Evolutionary conservation across 2,797 vertebrate genomes (phyloP).

Genomic region (Tiaroga cobitis): DNA sequence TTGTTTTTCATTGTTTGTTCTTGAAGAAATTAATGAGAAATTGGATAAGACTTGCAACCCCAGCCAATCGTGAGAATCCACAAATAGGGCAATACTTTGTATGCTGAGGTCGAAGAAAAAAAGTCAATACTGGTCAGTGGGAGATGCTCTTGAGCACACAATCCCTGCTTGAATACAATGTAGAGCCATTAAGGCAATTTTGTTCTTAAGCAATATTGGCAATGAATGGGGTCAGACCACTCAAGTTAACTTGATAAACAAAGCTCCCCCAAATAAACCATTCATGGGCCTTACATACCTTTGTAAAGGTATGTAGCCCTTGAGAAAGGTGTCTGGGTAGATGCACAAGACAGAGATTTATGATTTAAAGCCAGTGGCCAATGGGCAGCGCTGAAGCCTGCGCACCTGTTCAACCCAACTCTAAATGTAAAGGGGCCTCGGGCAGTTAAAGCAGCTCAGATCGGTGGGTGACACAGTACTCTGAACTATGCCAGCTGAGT

Average conservation of each 20-base stretch:
- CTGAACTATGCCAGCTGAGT: slow-evolving; percentile 80
- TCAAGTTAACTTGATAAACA: slow-evolving; percentile 60
- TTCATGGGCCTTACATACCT: slow-evolving; percentile 22
- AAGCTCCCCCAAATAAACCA: slow-evolving; percentile 55
- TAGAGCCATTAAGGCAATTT: neutral
- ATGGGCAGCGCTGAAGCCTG: slow-evolving; percentile 55
- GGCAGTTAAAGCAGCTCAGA: slow-evolving; percentile 64
- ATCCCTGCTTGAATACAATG: neutral
- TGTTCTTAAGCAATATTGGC: slow-evolving; percentile 42
- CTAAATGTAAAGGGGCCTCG: slow-evolving; percentile 70
- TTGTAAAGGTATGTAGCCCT: slow-evolving; percentile 39
- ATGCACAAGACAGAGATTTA: slow-evolving; percentile 59
- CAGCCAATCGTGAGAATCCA: slow-evolving; percentile 1
- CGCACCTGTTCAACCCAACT: slow-evolving; percentile 75
- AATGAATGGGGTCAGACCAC: slow-evolving; percentile 41
- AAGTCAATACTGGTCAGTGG: slow-evolving; percentile 26
- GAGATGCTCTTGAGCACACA: neutral
- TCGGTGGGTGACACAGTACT: slow-evolving; percentile 74
- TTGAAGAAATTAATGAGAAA: neutral
- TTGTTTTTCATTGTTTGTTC: neutral
- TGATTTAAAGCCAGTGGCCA: slow-evolving; percentile 54
- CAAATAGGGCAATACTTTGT: slow-evolving; percentile 26
- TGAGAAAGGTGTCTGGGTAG: slow-evolving; percentile 47
- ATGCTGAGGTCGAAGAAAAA: slow-evolving; percentile 20
- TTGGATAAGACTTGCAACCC: neutral